A percentile compares a stretch with the other conserved stretches of the same genome.
phyloP scores from a whole-genome alignment of 2,797 vertebrate genomes.

The Microctenopoma steveboyesi region DNA sequence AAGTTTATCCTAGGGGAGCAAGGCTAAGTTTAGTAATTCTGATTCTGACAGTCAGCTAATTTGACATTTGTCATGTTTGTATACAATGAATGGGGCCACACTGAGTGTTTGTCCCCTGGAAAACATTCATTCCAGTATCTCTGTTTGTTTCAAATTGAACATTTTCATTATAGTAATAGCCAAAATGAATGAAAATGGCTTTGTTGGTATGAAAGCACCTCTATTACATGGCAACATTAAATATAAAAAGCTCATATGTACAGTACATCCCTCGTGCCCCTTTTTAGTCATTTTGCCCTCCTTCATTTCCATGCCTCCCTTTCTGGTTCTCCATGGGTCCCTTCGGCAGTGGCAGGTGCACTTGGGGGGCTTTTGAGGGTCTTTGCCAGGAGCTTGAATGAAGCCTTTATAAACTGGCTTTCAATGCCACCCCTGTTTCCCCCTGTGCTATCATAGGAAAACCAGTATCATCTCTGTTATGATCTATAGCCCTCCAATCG shows the following conservation, averaged over 20 bases:
- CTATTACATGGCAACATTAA: no score
- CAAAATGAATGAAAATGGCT: no score
- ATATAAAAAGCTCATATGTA: no score
- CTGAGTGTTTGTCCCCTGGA: no score
- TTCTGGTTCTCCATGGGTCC: slow-evolving; percentile 59
- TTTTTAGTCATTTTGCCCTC: slow-evolving; percentile 47
- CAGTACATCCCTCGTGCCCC: slow-evolving; percentile 37
- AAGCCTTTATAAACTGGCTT: slow-evolving; percentile 76
- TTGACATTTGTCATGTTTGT: no score
- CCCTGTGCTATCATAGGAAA: slow-evolving; percentile 69
- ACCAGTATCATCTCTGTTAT: slow-evolving; percentile 78
- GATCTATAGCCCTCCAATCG: slow-evolving; percentile 76
- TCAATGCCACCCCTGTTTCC: slow-evolving; percentile 76
- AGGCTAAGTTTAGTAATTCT: no score
- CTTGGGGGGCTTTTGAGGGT: slow-evolving; percentile 53
- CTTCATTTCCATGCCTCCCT: slow-evolving; percentile 44
- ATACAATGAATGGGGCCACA: no score
- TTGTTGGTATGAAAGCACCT: no score
- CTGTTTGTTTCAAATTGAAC: no score
- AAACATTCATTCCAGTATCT: no score
- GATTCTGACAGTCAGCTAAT: no score
- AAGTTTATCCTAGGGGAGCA: not conserved
- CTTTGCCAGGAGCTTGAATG: slow-evolving; percentile 76
- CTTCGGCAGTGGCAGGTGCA: slow-evolving; percentile 74
- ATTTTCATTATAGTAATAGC: no score